Percentiles rank a stretch among this genome's conserved stretches.
These are phyloP conservation scores for Danio jaintianensis DNA, from an alignment of 2,797 vertebrate genomes.

Conservation along the genomic window DNA sequence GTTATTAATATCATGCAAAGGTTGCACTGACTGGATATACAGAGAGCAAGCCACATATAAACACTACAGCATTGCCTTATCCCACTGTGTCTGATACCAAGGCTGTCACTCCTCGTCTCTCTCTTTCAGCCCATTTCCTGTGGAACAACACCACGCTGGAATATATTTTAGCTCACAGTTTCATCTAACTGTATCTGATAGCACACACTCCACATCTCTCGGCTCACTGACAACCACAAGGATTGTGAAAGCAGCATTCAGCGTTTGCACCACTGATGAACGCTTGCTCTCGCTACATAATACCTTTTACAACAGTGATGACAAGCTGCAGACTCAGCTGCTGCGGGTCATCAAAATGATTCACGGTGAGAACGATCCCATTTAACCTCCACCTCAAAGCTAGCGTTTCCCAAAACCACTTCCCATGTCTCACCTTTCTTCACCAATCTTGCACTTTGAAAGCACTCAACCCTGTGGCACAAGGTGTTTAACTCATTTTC, in stretches of 20 bases:
- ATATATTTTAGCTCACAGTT: constrained; percentile 60
- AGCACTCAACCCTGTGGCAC: constrained; percentile 63
- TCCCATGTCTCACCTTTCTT: constrained; percentile 68
- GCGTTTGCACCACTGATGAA: constrained; percentile 63
- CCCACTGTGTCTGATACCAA: neutral
- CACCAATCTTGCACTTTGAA: constrained; percentile 70
- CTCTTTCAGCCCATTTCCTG: constrained; percentile 48
- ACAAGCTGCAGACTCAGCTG: constrained; percentile 82
- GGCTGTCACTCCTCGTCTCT: constrained; percentile 17
- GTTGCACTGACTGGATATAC: neutral
- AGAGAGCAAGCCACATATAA: constrained; percentile 12
- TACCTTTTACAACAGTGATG: constrained; percentile 74
- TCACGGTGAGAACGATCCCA: constrained; percentile 78
- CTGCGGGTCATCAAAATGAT: constrained; percentile 78
- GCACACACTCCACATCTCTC: constrained; percentile 55
- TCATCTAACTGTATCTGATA: constrained; percentile 62
- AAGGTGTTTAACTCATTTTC: constrained; percentile 56
- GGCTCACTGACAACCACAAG: constrained; percentile 61
- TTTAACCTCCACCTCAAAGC: constrained; percentile 80
- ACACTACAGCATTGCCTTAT: neutral
- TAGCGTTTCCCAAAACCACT: constrained; percentile 71
- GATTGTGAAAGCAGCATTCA: constrained; percentile 50
- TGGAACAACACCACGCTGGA: constrained; percentile 59
- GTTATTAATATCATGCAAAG: neutral
- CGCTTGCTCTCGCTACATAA: constrained; percentile 71